phyloP scores from a whole-genome alignment of 2,797 vertebrate species.

The Acanthurus leucopareius region DNA sequence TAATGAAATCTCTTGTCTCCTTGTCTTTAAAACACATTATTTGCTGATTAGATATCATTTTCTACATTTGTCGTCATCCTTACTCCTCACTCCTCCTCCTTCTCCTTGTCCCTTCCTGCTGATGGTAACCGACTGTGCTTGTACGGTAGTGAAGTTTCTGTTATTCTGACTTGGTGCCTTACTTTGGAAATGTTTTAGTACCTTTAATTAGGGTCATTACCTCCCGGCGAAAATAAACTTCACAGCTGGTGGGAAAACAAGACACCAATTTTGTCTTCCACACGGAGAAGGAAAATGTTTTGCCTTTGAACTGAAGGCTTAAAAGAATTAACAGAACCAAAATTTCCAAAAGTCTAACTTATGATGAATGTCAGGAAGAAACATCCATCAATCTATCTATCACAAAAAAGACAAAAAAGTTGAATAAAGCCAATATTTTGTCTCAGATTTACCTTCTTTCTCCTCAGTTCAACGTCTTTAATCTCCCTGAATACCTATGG shows the following conservation, averaged over 20 bases:
- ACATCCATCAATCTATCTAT: slow-evolving; percentile 13
- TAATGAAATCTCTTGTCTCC: background rate
- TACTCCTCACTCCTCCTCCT: background rate
- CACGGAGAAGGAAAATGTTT: slow-evolving; percentile 26
- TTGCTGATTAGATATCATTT: background rate
- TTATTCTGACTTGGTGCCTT: slow-evolving; percentile 53
- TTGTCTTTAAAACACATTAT: background rate
- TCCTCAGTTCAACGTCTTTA: background rate
- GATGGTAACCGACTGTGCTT: slow-evolving; percentile 40
- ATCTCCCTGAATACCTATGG: background rate
- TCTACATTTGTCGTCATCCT: background rate
- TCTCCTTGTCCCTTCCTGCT: background rate
- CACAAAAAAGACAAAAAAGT: background rate
- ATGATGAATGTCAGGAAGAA: background rate
- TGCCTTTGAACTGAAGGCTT: slow-evolving; percentile 36
- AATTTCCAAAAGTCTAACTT: background rate
- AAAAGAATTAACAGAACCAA: slow-evolving; percentile 25
- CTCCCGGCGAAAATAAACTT: slow-evolving; percentile 77
- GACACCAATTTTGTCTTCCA: slow-evolving; percentile 53
- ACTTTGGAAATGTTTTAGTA: slow-evolving; percentile 70
- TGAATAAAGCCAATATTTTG: background rate
- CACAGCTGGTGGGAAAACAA: slow-evolving; percentile 64
- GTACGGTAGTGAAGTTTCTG: slow-evolving; percentile 49
- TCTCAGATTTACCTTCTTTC: background rate
- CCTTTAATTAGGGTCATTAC: slow-evolving; percentile 77